Conservation (phyloP, 2,797 vertebrate genomes). For the Borostomias antarcticus region DNA sequence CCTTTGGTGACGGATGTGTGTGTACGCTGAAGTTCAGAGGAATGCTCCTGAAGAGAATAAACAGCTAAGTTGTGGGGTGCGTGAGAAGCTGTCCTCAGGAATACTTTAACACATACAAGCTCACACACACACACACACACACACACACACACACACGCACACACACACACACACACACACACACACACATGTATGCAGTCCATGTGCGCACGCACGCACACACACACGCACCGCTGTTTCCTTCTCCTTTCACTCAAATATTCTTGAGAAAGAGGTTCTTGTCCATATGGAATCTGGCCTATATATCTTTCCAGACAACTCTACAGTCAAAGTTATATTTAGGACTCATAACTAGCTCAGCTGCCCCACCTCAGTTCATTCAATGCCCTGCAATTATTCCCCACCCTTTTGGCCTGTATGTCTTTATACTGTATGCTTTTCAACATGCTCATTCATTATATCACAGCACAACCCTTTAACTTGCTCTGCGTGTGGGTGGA, state of each 20-base stretch:
- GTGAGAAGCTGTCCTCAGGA: neutral
- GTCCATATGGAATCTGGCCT: too few relatives aligned
- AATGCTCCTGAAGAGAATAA: neutral
- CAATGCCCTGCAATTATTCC: neutral
- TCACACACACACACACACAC: neutral
- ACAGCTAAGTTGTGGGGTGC: neutral
- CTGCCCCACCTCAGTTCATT: neutral
- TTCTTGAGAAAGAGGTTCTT: neutral
- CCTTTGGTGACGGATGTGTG: neutral
- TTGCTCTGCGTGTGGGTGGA: neutral
- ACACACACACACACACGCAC: neutral
- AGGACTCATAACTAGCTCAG: neutral
- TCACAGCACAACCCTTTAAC: slow-evolving; percentile 30
- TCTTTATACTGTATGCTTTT: neutral
- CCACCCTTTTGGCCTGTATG: neutral
- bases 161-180: neutral
- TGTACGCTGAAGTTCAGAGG: neutral
- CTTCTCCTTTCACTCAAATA: neutral
- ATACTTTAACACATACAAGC: neutral
- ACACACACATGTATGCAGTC: neutral
- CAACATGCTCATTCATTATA: slow-evolving; percentile 18
- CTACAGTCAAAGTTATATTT: neutral
- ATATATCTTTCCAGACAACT: neutral
- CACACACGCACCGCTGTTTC: neutral
- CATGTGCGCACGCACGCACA: neutral